phyloP scores from a whole-genome alignment of 1,140 invertebrate species.

The Drosophila jambulina region DNA sequence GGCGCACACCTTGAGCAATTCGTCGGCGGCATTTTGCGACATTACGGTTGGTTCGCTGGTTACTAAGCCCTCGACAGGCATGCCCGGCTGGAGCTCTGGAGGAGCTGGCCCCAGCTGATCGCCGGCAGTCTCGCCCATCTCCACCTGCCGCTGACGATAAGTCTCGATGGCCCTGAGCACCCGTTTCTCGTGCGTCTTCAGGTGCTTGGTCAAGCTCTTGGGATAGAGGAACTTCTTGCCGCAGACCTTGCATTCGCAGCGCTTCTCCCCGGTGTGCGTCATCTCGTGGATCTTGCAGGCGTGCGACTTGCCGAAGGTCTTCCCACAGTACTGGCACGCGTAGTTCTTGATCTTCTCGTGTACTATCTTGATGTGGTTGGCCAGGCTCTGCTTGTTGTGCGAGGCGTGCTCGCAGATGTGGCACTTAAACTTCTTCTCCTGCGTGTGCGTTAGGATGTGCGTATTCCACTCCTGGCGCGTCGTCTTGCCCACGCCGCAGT shows the following conservation, averaged over 20 bases:
- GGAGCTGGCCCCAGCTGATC: conserved; percentile 26
- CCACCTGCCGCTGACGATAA: conserved; percentile 77
- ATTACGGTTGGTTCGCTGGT: conserved; percentile 39
- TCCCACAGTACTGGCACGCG: conserved; percentile 80
- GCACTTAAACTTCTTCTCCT: conserved; percentile 83
- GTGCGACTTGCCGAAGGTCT: conserved; percentile 83
- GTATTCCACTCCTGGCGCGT: conserved; percentile 82
- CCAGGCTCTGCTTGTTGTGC: conserved; percentile 77
- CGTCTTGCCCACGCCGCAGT: conserved; percentile 81
- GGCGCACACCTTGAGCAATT: conserved; percentile 77
- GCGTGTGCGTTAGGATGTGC: conserved; percentile 79
- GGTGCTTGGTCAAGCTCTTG: conserved; percentile 80
- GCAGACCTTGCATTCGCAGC: conserved; percentile 81
- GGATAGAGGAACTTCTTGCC: conserved; percentile 81
- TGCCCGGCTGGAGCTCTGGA: not conserved
- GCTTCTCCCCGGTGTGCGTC: conserved; percentile 86
- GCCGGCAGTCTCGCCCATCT: conserved; percentile 53
- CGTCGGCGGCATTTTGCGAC: conserved; percentile 77
- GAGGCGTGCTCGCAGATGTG: conserved; percentile 79
- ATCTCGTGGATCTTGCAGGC: conserved; percentile 84
- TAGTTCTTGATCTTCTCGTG: conserved; percentile 84
- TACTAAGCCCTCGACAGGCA: not conserved
- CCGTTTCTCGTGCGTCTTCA: conserved; percentile 82
- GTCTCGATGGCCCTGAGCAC: conserved; percentile 78
- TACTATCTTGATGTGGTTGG: conserved; percentile 81